Evolutionary conservation across 2,113 vertebrate genomes (phyloP), one percentile per base, ranked within the genome.

Genomic region (Xiphophorus hellerii): DNA sequence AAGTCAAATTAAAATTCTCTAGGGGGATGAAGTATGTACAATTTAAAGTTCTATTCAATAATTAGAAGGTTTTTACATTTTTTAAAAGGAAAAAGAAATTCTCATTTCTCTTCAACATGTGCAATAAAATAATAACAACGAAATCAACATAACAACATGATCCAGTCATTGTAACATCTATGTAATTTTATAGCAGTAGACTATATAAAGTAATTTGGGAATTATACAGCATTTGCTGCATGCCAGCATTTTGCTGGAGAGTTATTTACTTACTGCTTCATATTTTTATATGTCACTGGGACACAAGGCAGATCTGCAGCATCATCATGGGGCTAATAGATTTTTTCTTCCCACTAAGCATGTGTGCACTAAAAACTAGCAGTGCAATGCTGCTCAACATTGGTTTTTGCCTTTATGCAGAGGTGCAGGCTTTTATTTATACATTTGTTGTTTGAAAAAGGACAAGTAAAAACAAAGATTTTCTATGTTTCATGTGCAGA

Each of bases 401-500:
- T 60, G 70, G 11, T 69, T 33, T 60, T 12, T 11, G 54, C 15
- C 65, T 79, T 68, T 54, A 71, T 66, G 27, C 22, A 37, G 13
- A 12, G 4, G 30, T 4, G 4, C 2, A 51, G 33, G 33, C 39
- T 61, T 31, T 9, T 15, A 2, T 39, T 33, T 31, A n/a, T 69
- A 64, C 14, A 37, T 27, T 17, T 60, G 30, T n/a, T 39, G n/a
- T 62, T 35, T 76, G 63, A 31, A 27, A 29, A 67, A 70, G 48
- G 27, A 64, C 13, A 30, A 39, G 17, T n/a, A 61, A 64, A 63
- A 54, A 70, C 14, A 13, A 15, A 1, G 37, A 69, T 12, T 60
- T 29, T 66, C 63, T 58, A 28, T 14, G 51, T 85, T 68, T 35
- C 58, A 65, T 62, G 15, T 64, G 44, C 37, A 54, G 64, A 15